A percentile compares a stretch with the other conserved stretches of the same genome.
Conservation (phyloP, 1,140 invertebrate species). For the Pogonus chalceus region DNA sequence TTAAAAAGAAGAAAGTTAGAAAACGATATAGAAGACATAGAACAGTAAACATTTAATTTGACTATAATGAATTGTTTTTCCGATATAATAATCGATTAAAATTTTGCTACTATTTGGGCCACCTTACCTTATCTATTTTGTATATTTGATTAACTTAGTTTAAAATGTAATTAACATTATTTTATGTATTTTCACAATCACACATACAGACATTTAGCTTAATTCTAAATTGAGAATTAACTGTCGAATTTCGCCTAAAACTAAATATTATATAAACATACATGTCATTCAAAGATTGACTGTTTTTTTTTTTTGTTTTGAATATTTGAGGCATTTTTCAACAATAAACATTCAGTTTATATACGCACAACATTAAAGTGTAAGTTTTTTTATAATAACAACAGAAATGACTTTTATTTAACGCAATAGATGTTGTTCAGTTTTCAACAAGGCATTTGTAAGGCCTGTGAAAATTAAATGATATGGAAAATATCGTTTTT, state of each 20-base stretch:
- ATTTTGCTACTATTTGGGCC: background rate
- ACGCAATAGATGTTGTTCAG: background rate
- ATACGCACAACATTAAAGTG: background rate
- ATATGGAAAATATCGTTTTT: background rate
- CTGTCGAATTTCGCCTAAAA: background rate
- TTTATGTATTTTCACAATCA: background rate
- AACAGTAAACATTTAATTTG: background rate
- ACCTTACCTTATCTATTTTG: background rate
- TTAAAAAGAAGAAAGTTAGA: background rate
- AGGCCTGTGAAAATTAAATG: background rate
- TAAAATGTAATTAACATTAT: background rate
- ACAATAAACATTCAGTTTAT: background rate
- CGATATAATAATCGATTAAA: background rate
- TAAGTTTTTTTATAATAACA: background rate
- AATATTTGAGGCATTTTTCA: slow-evolving; percentile 5
- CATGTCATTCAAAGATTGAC: background rate
- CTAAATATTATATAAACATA: background rate
- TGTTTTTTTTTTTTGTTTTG: background rate
- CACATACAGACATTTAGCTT: background rate
- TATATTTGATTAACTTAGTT: too few species aligned
- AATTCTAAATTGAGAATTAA: background rate
- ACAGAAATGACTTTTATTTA: background rate
- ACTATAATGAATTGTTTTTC: background rate
- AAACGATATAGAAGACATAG: background rate
- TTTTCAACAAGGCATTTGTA: background rate